phyloP scores from a whole-genome alignment of 2,888 invertebrate genomes.

The Tetrapedia diversipes region DNA sequence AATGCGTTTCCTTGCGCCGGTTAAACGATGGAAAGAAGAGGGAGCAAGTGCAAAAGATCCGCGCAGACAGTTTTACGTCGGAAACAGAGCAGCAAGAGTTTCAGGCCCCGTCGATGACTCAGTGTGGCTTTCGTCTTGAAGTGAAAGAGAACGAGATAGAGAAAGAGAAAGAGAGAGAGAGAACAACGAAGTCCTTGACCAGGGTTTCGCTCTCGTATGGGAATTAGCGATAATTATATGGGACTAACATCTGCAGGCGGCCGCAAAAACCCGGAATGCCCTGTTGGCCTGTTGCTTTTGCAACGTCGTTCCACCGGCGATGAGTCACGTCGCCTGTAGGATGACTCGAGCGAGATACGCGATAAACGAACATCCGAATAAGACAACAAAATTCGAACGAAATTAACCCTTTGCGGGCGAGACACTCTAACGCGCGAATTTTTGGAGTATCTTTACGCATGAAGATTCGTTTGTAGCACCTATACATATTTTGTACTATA shows the following conservation, averaged over 20 bases:
- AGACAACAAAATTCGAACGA: constrained; percentile 16
- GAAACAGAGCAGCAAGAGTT: constrained; percentile 60
- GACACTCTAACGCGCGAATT: too few species aligned
- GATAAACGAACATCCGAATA: constrained; percentile 13
- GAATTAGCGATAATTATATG: constrained; percentile 72
- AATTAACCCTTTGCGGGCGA: too few species aligned
- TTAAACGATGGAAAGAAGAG: constrained; percentile 31
- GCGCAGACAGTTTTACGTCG: constrained; percentile 50
- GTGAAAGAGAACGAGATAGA: not conserved
- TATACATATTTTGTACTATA: too few species aligned
- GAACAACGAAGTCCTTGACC: constrained; percentile 65
- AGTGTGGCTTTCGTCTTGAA: constrained; percentile 43
- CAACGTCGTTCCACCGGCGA: constrained; percentile 12
- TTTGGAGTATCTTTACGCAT: too few species aligned
- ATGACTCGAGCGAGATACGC: constrained; percentile 48
- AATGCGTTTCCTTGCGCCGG: not conserved
- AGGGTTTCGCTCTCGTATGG: constrained; percentile 68
- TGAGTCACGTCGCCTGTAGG: constrained; percentile 45
- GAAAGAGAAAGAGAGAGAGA: not conserved
- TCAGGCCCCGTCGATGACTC: constrained; percentile 57
- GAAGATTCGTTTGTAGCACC: too few species aligned
- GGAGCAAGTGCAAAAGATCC: constrained; percentile 58
- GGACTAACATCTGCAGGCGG: constrained; percentile 70
- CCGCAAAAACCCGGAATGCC: constrained; percentile 63
- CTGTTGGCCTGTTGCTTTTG: constrained; percentile 46